Evolutionary conservation across 2,888 invertebrate genomes (phyloP).

Genomic region (Cryptosula pallasiana): DNA sequence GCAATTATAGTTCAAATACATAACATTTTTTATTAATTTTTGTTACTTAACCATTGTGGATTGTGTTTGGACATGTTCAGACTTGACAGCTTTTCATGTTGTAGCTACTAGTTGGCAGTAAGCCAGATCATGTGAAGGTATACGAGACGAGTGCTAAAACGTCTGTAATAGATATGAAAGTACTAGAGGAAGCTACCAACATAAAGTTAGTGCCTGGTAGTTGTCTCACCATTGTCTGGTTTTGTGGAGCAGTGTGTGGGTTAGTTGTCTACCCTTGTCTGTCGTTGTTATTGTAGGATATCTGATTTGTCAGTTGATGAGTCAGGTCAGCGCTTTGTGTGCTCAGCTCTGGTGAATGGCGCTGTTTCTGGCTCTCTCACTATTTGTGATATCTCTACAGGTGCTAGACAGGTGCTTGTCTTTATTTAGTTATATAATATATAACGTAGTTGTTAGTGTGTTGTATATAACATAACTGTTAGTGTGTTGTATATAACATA

Average conservation of each 20-base stretch:
- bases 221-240: no score
- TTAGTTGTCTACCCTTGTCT: neutral
- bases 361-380: neutral
- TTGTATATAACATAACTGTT: no score
- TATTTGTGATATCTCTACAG: neutral
- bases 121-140: conserved; percentile 58
- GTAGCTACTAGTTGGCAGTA: conserved; percentile 59
- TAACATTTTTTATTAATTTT: no score
- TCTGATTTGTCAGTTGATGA: conserved; percentile 9
- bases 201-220: conserved; percentile 13
- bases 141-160: conserved; percentile 62
- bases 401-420: neutral
- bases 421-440: no score
- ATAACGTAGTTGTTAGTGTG: no score
- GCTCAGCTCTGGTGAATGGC: conserved; percentile 3
- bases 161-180: conserved; percentile 56
- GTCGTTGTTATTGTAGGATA: neutral
- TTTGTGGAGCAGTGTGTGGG: no score
- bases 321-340: neutral
- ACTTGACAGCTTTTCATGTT: no score
- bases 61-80: no score
- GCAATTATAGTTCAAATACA: no score
- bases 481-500: no score
- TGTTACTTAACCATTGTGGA: no score
- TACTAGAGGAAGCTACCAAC: neutral